phyloP scores from a whole-genome alignment of 2,888 invertebrate species.

The Cephus pulcher region DNA sequence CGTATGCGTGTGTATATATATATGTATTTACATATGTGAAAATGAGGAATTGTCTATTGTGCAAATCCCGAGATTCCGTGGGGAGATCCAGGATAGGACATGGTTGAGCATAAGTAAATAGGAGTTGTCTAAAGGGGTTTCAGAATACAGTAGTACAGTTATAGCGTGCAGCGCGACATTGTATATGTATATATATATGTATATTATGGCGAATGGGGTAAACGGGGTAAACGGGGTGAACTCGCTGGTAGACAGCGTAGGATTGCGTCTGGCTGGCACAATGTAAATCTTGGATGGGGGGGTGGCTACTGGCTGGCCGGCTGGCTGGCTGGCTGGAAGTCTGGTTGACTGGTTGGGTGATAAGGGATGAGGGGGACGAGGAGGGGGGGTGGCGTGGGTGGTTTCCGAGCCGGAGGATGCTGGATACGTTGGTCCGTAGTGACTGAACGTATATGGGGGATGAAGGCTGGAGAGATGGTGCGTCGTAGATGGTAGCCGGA shows the following conservation, averaged over 20 bases:
- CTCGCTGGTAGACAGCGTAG: constrained; percentile 6
- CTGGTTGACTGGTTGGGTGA: background rate
- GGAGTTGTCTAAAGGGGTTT: too few species aligned
- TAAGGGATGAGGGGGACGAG: background rate
- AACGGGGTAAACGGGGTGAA: background rate
- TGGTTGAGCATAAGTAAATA: too few species aligned
- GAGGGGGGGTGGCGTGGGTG: background rate
- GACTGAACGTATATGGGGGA: background rate
- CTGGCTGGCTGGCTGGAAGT: background rate
- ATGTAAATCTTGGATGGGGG: constrained; percentile 23
- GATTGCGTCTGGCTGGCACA: constrained; percentile 18
- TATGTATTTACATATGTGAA: too few species aligned
- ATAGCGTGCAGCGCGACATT: too few species aligned
- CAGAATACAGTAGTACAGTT: too few species aligned
- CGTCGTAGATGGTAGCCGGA: constrained; percentile 22
- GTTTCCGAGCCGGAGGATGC: background rate
- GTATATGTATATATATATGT: too few species aligned
- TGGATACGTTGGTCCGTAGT: background rate
- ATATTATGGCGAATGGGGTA: too few species aligned
- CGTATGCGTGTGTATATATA: too few species aligned
- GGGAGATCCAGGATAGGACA: too few species aligned
- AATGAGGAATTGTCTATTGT: too few species aligned
- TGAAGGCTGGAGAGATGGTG: background rate
- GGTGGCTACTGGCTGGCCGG: background rate
- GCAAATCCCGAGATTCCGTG: too few species aligned